Conservation (phyloP, 2,797 vertebrate species). For the Philypnodon macrostomus region DNA sequence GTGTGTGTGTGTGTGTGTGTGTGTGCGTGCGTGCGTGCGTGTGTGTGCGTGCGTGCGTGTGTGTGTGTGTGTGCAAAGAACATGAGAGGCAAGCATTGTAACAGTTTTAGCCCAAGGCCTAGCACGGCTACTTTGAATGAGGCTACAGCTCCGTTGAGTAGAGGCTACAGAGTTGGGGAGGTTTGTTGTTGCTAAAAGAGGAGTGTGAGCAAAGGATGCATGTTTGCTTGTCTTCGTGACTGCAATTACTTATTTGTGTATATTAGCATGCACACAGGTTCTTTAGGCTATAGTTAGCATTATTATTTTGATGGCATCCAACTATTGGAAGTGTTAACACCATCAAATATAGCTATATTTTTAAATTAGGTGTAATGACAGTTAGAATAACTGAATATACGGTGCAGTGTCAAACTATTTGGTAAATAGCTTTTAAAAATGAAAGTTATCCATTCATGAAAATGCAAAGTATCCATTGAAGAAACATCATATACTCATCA, state of each 20-base stretch:
- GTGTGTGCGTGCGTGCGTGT: too few species aligned
- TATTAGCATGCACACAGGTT: not conserved
- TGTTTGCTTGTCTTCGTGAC: slow-evolving; percentile 7
- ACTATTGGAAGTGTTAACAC: not conserved
- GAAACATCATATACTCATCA: too few species aligned
- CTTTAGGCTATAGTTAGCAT: not conserved
- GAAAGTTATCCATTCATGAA: too few species aligned
- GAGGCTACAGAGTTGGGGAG: slow-evolving; percentile 28
- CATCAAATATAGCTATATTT: too few species aligned
- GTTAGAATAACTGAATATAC: too few species aligned
- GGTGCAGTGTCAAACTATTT: too few species aligned
- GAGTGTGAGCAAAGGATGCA: slow-evolving; percentile 7
- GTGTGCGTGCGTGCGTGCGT: too few species aligned
- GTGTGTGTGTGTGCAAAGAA: slow-evolving; percentile 23
- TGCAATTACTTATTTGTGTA: not conserved
- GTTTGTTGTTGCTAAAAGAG: slow-evolving; percentile 31
- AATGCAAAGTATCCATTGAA: too few species aligned
- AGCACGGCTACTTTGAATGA: slow-evolving; percentile 62
- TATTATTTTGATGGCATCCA: not conserved
- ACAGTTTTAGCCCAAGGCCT: slow-evolving; percentile 72
- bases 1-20: too few species aligned
- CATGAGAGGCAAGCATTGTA: slow-evolving; percentile 61
- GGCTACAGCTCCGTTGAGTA: slow-evolving; percentile 47
- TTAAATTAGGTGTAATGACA: too few species aligned
- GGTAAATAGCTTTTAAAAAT: too few species aligned